Evolutionary conservation across 1,140 invertebrate genomes (phyloP).

Genomic region (Zophobas atratus): DNA sequence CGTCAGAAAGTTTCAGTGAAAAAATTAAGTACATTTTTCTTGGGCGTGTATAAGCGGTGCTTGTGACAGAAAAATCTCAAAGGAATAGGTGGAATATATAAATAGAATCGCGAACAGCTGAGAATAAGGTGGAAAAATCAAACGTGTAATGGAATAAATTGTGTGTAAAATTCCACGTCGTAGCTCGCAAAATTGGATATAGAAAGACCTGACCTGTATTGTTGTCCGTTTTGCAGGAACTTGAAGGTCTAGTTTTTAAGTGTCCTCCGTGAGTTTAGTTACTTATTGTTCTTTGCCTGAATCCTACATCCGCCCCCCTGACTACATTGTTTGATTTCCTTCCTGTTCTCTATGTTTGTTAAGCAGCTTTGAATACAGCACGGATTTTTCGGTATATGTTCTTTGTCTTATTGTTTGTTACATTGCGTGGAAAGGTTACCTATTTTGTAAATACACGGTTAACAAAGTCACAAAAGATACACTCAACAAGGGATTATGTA

Average conservation of each 20-base stretch:
- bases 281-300: conserved; percentile 45
- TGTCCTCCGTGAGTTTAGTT: conserved; percentile 39
- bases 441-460: conserved; percentile 32
- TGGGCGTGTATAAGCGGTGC: conserved; percentile 14
- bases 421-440: conserved; percentile 48
- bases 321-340: conserved; percentile 47
- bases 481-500: conserved; percentile 34
- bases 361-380: conserved; percentile 45
- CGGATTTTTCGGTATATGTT: conserved; percentile 49
- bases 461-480: conserved; percentile 36
- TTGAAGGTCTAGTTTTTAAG: conserved; percentile 35
- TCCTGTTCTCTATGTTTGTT: conserved; percentile 51
- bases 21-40: conserved; percentile 2
- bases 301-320: conserved; percentile 26
- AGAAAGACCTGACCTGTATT: conserved; percentile 26
- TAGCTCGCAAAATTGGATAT: conserved; percentile 21
- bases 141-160: conserved; percentile 39
- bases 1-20: not conserved
- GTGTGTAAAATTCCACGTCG: conserved; percentile 29
- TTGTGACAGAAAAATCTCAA: conserved; percentile 30
- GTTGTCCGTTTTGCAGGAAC: conserved; percentile 15
- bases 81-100: conserved; percentile 36
- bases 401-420: conserved; percentile 50
- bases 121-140: conserved; percentile 40
- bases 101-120: conserved; percentile 24